Conservation (phyloP, 2,113 vertebrate species). For the Perca fluviatilis region DNA sequence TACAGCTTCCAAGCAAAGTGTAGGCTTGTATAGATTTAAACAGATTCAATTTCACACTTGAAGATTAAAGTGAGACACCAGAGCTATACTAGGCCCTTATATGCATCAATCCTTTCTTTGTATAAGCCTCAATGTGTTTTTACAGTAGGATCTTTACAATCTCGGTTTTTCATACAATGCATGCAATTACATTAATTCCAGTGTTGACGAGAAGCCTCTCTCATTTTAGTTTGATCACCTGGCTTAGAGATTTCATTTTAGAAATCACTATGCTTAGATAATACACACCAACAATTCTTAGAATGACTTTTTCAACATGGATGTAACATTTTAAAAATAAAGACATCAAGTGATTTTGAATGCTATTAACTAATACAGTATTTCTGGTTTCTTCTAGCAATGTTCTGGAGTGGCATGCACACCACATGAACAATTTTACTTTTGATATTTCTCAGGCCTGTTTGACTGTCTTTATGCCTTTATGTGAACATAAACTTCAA, state of each 20-base stretch:
- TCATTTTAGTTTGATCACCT: neutral
- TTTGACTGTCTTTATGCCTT: neutral
- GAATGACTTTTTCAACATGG: neutral
- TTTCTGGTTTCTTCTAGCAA: neutral
- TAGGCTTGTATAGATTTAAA: slow-evolving; percentile 6
- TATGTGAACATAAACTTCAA: neutral
- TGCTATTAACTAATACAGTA: neutral
- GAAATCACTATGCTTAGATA: neutral
- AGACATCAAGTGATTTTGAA: neutral
- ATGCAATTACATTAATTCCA: neutral
- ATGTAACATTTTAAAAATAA: too few relatives aligned
- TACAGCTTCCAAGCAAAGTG: neutral
- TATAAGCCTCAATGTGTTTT: neutral
- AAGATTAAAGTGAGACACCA: neutral
- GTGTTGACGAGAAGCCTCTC: neutral
- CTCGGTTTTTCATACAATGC: neutral
- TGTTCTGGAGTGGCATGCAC: neutral
- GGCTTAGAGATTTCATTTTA: neutral
- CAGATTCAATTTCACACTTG: slow-evolving; percentile 18
- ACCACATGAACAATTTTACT: neutral
- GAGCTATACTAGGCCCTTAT: neutral
- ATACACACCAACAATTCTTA: neutral
- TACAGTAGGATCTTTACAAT: neutral
- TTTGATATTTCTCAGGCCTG: neutral
- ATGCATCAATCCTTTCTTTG: neutral